These are phyloP conservation scores for Lepas anatifera DNA, from an alignment of 2,888 invertebrate species.

Conservation along the genomic window DNA sequence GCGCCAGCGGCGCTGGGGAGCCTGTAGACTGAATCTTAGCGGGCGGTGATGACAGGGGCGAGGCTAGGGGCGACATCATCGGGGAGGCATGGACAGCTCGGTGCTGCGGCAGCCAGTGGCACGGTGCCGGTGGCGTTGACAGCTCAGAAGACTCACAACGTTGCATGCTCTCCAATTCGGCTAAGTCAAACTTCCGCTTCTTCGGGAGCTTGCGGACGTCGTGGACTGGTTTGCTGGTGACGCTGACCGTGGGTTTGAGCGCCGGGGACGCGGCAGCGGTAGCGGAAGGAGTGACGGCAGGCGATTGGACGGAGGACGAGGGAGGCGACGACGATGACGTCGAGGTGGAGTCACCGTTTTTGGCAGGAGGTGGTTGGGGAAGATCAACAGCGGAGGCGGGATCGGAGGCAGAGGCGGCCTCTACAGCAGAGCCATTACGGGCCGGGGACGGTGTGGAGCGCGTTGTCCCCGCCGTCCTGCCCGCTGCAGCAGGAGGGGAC, in stretches of 20 bases:
- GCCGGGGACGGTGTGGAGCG: background rate
- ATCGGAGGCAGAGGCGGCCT: too few species aligned
- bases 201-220: conserved; percentile 66
- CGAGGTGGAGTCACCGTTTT: conserved; percentile 4
- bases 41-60: conserved; percentile 13
- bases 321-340: background rate
- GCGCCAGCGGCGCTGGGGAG: conserved; percentile 18
- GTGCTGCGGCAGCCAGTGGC: background rate
- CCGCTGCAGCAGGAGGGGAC: too few species aligned
- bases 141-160: conserved; percentile 23
- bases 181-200: conserved; percentile 75
- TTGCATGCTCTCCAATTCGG: conserved; percentile 56
- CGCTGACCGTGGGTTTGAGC: too few species aligned
- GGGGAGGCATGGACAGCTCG: background rate
- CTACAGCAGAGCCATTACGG: too few species aligned
- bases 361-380: background rate
- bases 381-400: background rate
- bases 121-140: conserved; percentile 11
- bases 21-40: conserved; percentile 11
- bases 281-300: too few species aligned
- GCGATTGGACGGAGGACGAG: background rate
- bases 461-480: background rate
- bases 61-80: background rate
- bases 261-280: too few species aligned
- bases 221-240: conserved; percentile 21